A percentile compares a stretch with the other conserved stretches of the same genome.
Conservation (phyloP, 2,113 vertebrate species). For the Hypanus sabinus region DNA sequence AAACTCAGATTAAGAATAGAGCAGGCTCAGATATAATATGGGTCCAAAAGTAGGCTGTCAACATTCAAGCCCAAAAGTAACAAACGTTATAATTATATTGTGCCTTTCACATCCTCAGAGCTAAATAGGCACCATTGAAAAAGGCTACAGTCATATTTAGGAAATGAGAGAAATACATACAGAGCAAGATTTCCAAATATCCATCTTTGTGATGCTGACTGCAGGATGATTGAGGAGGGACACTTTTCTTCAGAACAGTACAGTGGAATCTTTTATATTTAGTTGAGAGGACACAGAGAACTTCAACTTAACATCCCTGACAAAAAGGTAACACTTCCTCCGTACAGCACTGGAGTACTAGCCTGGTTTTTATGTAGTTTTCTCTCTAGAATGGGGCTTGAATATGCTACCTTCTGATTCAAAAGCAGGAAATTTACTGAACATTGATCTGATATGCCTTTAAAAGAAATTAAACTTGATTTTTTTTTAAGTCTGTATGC, state of each 20-base stretch:
- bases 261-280: neutral
- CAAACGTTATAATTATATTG: neutral
- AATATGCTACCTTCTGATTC: neutral
- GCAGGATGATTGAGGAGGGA: neutral
- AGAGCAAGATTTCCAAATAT: neutral
- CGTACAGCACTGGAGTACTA: neutral
- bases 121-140: neutral
- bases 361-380: neutral
- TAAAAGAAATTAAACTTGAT: neutral
- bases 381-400: neutral
- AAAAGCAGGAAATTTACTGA: neutral
- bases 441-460: neutral
- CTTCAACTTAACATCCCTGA: neutral
- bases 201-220: neutral
- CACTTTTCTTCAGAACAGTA: neutral
- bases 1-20: neutral
- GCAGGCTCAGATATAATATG: neutral
- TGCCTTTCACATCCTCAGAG: neutral
- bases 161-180: neutral
- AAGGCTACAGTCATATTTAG: neutral
- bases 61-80: neutral
- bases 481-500: neutral
- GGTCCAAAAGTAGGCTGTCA: no score
- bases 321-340: neutral
- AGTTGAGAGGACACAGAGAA: neutral